Percentiles rank a stretch among this genome's conserved stretches.
Evolutionary conservation across 2,888 invertebrate genomes (phyloP).

Genomic region (Caenorhabditis uteleia): DNA sequence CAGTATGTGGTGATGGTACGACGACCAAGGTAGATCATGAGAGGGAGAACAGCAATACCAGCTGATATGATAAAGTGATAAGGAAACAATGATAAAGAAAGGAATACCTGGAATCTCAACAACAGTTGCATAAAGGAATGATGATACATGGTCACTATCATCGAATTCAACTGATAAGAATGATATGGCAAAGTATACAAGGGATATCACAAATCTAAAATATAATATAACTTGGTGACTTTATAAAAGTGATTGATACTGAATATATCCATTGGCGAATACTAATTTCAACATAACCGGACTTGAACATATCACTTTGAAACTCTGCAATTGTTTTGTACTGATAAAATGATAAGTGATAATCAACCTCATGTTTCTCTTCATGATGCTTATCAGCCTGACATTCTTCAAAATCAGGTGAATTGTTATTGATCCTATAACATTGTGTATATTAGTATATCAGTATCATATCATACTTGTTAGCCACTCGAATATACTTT

Average conservation of each 20-base stretch:
- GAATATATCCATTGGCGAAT: slow-evolving; percentile 33
- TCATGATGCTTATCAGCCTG: slow-evolving; percentile 9
- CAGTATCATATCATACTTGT: too few species aligned
- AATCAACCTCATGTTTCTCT: slow-evolving; percentile 20
- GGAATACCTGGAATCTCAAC: slow-evolving; percentile 31
- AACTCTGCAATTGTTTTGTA: too few species aligned
- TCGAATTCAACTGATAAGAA: slow-evolving; percentile 29
- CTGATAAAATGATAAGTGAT: too few species aligned
- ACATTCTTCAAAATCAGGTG: slow-evolving; percentile 28
- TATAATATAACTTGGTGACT: too few species aligned
- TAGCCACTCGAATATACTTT: slow-evolving; percentile 31
- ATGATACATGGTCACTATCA: slow-evolving; percentile 13
- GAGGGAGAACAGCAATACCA: slow-evolving; percentile 24
- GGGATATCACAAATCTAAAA: slow-evolving; percentile 34
- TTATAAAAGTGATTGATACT: too few species aligned
- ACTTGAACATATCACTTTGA: slow-evolving; percentile 11
- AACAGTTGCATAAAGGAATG: slow-evolving; percentile 21
- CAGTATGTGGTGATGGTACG: slow-evolving; percentile 13
- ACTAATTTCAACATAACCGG: slow-evolving; percentile 18
- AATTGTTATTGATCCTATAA: slow-evolving; percentile 5
- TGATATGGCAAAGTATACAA: slow-evolving; percentile 33
- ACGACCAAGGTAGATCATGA: slow-evolving; percentile 32
- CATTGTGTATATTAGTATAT: too few species aligned
- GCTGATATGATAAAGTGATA: slow-evolving; percentile 9
- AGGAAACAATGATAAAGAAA: not conserved